Evolutionary conservation across 1,140 invertebrate genomes (phyloP).

Genomic region (Pseudomyrmex flavicornis): DNA sequence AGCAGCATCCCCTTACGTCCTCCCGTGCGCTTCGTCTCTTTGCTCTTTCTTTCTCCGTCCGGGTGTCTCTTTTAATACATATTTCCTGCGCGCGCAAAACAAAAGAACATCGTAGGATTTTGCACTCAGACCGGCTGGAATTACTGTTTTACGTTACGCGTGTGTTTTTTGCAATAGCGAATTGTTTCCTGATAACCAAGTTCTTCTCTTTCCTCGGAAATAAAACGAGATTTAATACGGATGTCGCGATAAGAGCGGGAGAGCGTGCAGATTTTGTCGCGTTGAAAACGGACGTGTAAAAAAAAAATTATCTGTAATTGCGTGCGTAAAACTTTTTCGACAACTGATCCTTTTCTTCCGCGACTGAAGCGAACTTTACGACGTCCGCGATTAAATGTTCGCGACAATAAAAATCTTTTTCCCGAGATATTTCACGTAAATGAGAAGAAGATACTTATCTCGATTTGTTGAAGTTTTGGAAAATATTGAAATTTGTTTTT

Average conservation of each 20-base stretch:
- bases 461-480: not conserved
- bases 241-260: conserved; percentile 14
- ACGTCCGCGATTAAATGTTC: too few relatives aligned
- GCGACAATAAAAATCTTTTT: too few relatives aligned
- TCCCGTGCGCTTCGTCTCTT: too few relatives aligned
- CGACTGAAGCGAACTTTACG: not conserved
- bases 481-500: not conserved
- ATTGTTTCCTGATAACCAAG: conserved; percentile 24
- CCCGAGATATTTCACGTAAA: not conserved
- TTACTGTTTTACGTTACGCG: conserved; percentile 1
- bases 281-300: not conserved
- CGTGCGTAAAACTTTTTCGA: not conserved
- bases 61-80: not conserved
- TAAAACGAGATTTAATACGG: not conserved
- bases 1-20: too few relatives aligned
- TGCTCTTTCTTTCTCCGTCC: not conserved
- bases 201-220: not conserved
- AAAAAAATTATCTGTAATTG: not conserved
- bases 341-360: not conserved
- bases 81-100: conserved; percentile 15
- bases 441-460: too few relatives aligned
- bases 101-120: not conserved
- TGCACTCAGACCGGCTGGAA: conserved; percentile 10
- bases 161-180: not conserved
- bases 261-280: not conserved